A percentile compares a stretch with the other conserved stretches of the same genome.
These are phyloP conservation scores for Drosophila birchii DNA, from an alignment of 2,888 invertebrate genomes.

Conservation along the genomic window DNA sequence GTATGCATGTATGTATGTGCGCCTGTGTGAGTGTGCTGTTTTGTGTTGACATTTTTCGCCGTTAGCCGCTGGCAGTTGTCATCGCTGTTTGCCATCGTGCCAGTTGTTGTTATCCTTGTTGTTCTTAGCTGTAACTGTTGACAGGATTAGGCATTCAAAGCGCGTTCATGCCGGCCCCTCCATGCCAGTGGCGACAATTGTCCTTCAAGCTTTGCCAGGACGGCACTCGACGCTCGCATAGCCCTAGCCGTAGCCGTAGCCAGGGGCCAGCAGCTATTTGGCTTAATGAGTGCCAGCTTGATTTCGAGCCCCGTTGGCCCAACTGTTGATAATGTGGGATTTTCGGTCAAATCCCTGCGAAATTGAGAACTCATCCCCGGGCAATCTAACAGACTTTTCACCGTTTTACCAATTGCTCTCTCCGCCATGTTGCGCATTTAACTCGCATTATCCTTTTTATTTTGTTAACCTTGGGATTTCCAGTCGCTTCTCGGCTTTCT, in stretches of 20 bases:
- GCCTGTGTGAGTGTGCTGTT: conserved; percentile 23
- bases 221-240: conserved; percentile 5
- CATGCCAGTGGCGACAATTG: conserved; percentile 40
- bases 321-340: conserved; percentile 43
- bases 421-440: conserved; percentile 5
- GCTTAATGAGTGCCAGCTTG: conserved; percentile 55
- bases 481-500: neutral
- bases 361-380: conserved; percentile 12
- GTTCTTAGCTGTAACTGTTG: conserved; percentile 30
- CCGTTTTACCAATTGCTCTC: neutral
- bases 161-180: conserved; percentile 43
- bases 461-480: neutral
- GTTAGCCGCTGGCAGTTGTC: conserved; percentile 41
- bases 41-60: conserved; percentile 29
- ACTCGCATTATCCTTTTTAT: conserved; percentile 8
- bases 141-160: conserved; percentile 62
- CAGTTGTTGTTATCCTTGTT: conserved; percentile 30
- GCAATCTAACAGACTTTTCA: conserved; percentile 18
- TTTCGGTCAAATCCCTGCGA: conserved; percentile 23
- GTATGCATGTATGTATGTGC: neutral
- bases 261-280: conserved; percentile 35
- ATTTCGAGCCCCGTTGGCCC: conserved; percentile 37
- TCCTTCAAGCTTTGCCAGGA: conserved; percentile 29
- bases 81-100: conserved; percentile 37
- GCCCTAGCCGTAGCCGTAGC: conserved; percentile 8